Percentiles rank a stretch among this genome's conserved stretches.
phyloP scores from a whole-genome alignment of 2,797 vertebrate species.

The Pipistrellus nathusii region DNA sequence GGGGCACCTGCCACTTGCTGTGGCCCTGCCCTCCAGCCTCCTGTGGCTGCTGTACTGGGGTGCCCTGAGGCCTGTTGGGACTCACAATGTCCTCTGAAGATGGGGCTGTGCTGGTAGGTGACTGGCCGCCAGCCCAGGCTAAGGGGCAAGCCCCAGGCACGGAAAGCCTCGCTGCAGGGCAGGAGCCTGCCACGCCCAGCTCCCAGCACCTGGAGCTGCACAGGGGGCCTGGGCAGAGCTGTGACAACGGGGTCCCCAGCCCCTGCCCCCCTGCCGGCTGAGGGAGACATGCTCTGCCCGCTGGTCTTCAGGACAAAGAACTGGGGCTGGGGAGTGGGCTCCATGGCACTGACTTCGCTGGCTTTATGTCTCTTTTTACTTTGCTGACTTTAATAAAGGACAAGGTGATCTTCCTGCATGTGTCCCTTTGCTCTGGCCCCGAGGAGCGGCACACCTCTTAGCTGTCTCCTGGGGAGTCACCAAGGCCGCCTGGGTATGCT shows the following conservation, averaged over 20 bases:
- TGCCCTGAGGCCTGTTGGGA: not conserved
- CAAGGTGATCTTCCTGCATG: not conserved
- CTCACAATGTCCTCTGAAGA: not conserved
- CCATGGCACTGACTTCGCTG: accelerated
- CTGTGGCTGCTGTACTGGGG: conserved; percentile 64
- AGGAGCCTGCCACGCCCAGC: not conserved
- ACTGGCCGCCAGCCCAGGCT: not conserved
- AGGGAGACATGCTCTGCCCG: not conserved
- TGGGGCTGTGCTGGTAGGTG: accelerated
- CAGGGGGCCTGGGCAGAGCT: not conserved
- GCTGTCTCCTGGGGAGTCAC: not conserved
- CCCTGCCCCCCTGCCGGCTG: not conserved
- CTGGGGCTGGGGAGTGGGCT: not conserved
- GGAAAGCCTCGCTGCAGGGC: not conserved
- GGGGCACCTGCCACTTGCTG: not conserved
- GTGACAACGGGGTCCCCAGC: not conserved
- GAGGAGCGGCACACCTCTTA: not conserved
- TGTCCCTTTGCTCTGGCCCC: not conserved
- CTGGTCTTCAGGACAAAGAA: not conserved
- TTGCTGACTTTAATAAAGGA: conserved; percentile 63
- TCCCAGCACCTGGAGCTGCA: not conserved
- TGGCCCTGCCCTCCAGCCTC: conserved; percentile 60
- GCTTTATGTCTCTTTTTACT: not conserved
- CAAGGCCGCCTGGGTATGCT: not conserved
- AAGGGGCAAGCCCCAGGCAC: not conserved